Evolutionary conservation across 2,113 vertebrate genomes (phyloP).

Genomic region (Oreochromis niloticus): DNA sequence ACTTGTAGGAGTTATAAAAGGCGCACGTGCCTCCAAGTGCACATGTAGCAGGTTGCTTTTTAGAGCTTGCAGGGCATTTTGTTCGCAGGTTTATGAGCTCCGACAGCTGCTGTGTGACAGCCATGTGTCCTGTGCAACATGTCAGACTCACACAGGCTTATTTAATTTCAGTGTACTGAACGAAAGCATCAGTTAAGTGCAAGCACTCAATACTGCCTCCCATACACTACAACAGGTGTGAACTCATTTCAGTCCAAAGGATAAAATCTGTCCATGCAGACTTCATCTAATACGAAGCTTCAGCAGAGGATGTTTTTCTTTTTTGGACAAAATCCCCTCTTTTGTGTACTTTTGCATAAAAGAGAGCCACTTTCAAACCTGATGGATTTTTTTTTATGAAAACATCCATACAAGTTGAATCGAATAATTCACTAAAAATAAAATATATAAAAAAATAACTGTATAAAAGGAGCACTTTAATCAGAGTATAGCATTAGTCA

Average conservation of each 20-base stretch:
- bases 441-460: background rate
- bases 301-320: background rate
- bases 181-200: background rate
- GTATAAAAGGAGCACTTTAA: background rate
- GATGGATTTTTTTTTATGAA: fast-evolving
- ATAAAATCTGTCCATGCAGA: background rate
- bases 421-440: background rate
- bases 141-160: background rate
- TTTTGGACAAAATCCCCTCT: background rate
- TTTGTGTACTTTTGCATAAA: background rate
- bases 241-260: background rate
- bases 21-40: background rate
- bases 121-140: background rate
- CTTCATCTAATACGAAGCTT: background rate
- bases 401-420: background rate
- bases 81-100: background rate
- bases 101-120: background rate
- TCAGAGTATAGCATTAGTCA: background rate
- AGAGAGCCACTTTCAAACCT: background rate
- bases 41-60: background rate
- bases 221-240: background rate
- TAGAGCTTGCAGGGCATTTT: background rate
- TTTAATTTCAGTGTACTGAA: background rate
- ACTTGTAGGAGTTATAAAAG: background rate
- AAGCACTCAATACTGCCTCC: background rate